Conservation (phyloP, 1,140 invertebrate species). For the Drosophila leontia region DNA sequence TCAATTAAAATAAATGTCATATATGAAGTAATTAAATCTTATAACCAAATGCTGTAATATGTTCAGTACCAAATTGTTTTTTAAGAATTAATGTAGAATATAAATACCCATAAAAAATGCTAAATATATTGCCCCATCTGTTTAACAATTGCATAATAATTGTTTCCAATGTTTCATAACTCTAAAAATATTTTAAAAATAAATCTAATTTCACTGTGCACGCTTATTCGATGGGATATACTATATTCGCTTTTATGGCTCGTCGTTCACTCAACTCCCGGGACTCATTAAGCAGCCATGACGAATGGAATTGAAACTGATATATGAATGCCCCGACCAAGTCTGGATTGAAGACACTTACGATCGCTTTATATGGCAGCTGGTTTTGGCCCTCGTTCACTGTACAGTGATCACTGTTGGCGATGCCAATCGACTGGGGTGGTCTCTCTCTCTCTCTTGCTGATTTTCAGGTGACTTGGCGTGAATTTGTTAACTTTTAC, state of each 20-base stretch:
- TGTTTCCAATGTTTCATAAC: neutral
- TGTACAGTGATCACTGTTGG: conserved; percentile 34
- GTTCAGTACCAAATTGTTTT: neutral
- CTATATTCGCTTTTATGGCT: conserved; percentile 39
- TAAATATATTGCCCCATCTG: neutral
- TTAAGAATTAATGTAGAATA: neutral
- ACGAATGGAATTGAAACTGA: conserved; percentile 81
- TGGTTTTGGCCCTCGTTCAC: conserved; percentile 18
- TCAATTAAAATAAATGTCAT: too few relatives aligned
- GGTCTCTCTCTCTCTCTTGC: conserved; percentile 64
- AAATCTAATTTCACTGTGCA: conserved; percentile 14
- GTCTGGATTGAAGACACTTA: conserved; percentile 35
- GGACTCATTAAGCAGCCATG: conserved; percentile 81
- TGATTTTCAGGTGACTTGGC: conserved; percentile 82
- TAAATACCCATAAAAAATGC: neutral
- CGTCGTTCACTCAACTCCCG: conserved; percentile 73
- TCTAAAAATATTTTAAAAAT: neutral
- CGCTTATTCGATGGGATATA: neutral
- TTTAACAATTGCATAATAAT: too few relatives aligned
- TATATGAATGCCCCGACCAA: conserved; percentile 60
- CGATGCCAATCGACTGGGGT: conserved; percentile 67
- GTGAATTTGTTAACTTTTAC: conserved; percentile 84
- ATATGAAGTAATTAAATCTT: neutral
- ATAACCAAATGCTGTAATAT: neutral
- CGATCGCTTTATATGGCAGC: conserved; percentile 65